These are phyloP conservation scores for Myiagra hebetior DNA, from an alignment of 2,113 vertebrate species.

Conservation along the genomic window DNA sequence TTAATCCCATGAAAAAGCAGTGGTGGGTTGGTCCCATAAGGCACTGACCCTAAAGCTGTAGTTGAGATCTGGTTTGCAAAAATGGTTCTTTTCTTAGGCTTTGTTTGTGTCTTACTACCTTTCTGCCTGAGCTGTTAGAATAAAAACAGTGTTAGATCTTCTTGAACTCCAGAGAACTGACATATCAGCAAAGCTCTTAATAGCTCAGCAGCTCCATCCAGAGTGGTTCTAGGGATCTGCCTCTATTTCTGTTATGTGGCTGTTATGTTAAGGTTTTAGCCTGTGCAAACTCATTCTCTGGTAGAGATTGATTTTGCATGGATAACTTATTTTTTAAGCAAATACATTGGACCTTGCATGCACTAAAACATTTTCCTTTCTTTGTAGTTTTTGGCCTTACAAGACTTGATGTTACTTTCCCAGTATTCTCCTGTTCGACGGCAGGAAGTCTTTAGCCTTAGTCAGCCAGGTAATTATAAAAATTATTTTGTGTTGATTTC, in stretches of 20 bases:
- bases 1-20: neutral
- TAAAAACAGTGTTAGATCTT: neutral
- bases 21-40: neutral
- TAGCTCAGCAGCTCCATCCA: neutral
- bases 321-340: neutral
- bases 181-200: neutral
- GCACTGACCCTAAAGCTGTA: neutral
- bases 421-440: slow-evolving; percentile 87
- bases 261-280: neutral
- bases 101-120: neutral
- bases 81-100: neutral
- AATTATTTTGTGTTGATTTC: neutral
- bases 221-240: neutral
- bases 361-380: neutral
- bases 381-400: slow-evolving; percentile 90
- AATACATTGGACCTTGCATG: neutral
- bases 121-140: neutral
- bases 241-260: neutral
- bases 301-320: neutral
- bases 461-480: slow-evolving; percentile 87
- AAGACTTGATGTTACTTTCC: slow-evolving; percentile 92
- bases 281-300: neutral
- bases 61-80: neutral
- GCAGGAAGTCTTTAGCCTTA: slow-evolving; percentile 92
- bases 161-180: neutral